Conservation (phyloP, 2,113 vertebrate genomes). For the Prietella phreatophila region DNA sequence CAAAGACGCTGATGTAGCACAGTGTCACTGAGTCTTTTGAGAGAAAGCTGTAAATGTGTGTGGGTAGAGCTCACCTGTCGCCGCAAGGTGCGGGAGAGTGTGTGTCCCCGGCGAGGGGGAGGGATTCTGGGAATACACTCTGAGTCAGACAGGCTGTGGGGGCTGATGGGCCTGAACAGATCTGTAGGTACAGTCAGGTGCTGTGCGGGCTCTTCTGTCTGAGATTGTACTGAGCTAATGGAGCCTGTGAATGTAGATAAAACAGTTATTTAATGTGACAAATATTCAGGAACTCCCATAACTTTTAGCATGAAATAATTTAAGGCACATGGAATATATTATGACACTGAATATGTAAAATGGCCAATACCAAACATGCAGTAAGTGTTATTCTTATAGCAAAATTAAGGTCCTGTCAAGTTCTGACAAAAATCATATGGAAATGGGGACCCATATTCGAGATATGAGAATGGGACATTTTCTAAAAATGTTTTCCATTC, state of each 20-base stretch:
- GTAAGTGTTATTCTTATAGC: neutral
- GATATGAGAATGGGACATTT: no score
- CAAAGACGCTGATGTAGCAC: neutral
- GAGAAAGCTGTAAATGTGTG: neutral
- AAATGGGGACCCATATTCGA: no score
- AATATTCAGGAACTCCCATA: neutral
- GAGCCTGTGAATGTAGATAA: constrained; percentile 75
- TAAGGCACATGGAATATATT: neutral
- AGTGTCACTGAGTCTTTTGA: neutral
- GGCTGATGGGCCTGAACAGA: constrained; percentile 77
- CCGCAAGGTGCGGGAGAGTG: constrained; percentile 85
- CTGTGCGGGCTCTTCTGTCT: constrained; percentile 74
- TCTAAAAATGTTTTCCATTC: no score
- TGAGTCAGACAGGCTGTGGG: constrained; percentile 70
- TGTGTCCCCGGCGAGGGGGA: constrained; percentile 76
- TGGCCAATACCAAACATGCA: neutral
- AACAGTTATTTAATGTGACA: neutral
- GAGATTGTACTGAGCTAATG: constrained; percentile 79
- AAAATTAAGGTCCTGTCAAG: neutral
- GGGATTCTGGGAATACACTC: constrained; percentile 77
- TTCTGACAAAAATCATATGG: neutral
- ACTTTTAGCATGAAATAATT: neutral
- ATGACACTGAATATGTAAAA: neutral
- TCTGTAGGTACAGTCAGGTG: constrained; percentile 79
- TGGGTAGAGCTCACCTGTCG: constrained; percentile 81